Evolutionary conservation across 2,888 invertebrate species (phyloP), one percentile per base, ranked within the genome.

Genomic region (Trissolcus japonicus): DNA sequence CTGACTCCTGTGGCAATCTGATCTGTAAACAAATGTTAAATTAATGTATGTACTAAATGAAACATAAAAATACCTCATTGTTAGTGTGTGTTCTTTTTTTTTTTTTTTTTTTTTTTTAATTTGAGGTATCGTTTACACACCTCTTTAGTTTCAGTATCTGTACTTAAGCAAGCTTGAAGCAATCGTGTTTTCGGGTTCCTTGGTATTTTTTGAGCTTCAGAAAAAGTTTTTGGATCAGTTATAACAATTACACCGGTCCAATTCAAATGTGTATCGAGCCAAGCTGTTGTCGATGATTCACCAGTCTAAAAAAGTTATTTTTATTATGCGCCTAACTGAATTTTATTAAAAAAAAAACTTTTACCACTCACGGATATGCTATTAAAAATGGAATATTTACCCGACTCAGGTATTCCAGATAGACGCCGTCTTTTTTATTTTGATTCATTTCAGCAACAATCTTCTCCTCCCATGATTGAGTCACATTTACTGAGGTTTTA

Each of bases 91-190:
- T 16, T 17, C 6, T 17, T 17, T 14, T 2, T 19, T 14, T 50
- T 17, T 17, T n/a, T n/a, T n/a, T n/a, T 16, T 17, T 2, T 17
- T 17, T 16, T 4, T 21, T 16, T 51, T 17, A 2, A 51, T 51
- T 9, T 13, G 4, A 9, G 17, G 9, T 19, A 14, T 2, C 4
- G 3, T 51, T 17, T 19, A 19, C 14, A 21, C 25, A 57, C 94
- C 92, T 95, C 95, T 88, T 94, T 92, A 17, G 95, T 95, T 85
- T 94, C 94, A 50, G 92, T 91, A 63, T 93, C 93, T 29, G 94
- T 93, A 85, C 95, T 95, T 72, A 96, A 91, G 81, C 96, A 96
- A 62, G 95, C 95, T 85, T 95, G 95, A 79, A 94, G 91, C 83
- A 90, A 93, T 83, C 93, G 91, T 48, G 93, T 91, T 80, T 91